Conservation (phyloP, 1,140 invertebrate genomes). For the Hermetia illucens region DNA sequence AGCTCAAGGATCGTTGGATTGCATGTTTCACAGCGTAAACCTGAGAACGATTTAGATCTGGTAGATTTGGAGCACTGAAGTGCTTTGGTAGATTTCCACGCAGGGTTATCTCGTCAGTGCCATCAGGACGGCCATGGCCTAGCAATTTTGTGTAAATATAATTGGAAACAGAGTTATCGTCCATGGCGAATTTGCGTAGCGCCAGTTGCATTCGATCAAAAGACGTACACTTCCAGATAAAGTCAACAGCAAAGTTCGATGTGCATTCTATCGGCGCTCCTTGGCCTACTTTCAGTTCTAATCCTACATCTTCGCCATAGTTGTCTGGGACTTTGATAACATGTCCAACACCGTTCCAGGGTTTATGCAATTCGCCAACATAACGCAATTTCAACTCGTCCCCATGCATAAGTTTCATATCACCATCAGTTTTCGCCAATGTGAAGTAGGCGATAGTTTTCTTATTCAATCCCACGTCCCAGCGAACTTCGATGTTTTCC, state of each 20-base stretch:
- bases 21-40: conserved; percentile 99
- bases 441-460: conserved; percentile 96
- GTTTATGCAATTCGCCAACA: conserved; percentile 80
- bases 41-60: conserved; percentile 93
- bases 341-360: conserved; percentile 89
- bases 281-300: conserved; percentile 84
- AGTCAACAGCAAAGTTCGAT: conserved; percentile 95
- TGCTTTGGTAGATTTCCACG: conserved; percentile 79
- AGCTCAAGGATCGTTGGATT: conserved; percentile 84
- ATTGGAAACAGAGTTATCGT: conserved; percentile 89
- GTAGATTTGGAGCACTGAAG: conserved; percentile 92
- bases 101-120: conserved; percentile 90
- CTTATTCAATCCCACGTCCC: conserved; percentile 97
- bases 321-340: conserved; percentile 99
- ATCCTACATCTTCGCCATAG: conserved; percentile 94
- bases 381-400: conserved; percentile 93
- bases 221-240: conserved; percentile 99
- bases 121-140: conserved; percentile 68
- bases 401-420: conserved; percentile 99
- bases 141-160: conserved; percentile 95
- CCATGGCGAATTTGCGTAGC: conserved; percentile 88
- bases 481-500: conserved; percentile 95
- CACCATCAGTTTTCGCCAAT: conserved; percentile 93
- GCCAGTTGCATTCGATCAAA: conserved; percentile 98
- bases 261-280: conserved; percentile 84